These are phyloP conservation scores for Sebastes glaucus DNA, from an alignment of 2,797 vertebrate genomes.

Conservation along the genomic window DNA sequence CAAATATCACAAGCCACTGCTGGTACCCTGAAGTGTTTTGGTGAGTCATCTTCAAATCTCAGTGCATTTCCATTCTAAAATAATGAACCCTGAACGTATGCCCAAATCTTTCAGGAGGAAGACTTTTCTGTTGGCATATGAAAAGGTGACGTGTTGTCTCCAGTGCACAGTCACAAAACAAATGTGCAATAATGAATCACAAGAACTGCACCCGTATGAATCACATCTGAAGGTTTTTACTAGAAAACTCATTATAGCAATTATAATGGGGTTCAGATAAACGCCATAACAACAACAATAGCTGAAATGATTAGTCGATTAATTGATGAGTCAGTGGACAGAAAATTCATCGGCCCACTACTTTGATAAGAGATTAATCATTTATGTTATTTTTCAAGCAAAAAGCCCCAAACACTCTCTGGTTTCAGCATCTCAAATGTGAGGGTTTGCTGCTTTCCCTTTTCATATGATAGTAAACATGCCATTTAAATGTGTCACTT, in stretches of 20 bases:
- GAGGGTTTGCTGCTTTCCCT: background rate
- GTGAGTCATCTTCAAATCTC: slow-evolving; percentile 30
- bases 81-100: slow-evolving; percentile 15
- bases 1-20: slow-evolving; percentile 40
- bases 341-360: background rate
- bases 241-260: background rate
- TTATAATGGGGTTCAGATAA: background rate
- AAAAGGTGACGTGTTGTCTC: background rate
- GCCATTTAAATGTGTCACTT: background rate
- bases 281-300: background rate
- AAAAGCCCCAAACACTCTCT: background rate
- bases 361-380: background rate
- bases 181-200: background rate
- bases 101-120: background rate
- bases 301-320: background rate
- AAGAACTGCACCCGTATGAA: background rate
- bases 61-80: slow-evolving; percentile 31
- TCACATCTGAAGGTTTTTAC: background rate
- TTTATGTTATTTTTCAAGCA: background rate
- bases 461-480: background rate
- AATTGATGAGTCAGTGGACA: background rate
- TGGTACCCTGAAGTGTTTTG: slow-evolving; percentile 24
- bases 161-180: background rate
- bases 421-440: background rate
- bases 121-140: background rate